Evolutionary conservation across 1,140 invertebrate genomes (phyloP).

Genomic region (Euglossa dilemma): DNA sequence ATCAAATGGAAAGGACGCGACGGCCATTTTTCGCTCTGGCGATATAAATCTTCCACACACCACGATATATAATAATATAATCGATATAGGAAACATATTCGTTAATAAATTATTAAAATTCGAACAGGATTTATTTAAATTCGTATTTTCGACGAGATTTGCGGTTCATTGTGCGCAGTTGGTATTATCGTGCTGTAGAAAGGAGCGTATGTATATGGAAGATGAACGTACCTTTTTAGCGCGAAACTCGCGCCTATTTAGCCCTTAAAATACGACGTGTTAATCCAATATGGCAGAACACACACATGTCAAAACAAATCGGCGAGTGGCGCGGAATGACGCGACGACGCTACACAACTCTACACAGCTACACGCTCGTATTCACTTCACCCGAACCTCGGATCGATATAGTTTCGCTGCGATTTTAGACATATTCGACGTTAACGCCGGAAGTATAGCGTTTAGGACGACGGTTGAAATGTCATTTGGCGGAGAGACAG

Average conservation of each 20-base stretch:
- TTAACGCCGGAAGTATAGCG: not conserved
- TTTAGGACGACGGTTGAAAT: not conserved
- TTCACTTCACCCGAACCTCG: conserved; percentile 33
- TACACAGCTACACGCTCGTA: conserved; percentile 35
- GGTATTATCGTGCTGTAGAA: too few relatives aligned
- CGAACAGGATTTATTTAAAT: not conserved
- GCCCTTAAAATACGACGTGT: conserved; percentile 52
- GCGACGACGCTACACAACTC: conserved; percentile 53
- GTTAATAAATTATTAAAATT: not conserved
- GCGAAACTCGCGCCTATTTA: conserved; percentile 38
- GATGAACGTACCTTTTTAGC: conserved; percentile 49
- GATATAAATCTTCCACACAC: not conserved
- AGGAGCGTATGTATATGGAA: not conserved
- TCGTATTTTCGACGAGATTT: not conserved
- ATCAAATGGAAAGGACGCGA: conserved; percentile 36
- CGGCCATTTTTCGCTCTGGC: conserved; percentile 44
- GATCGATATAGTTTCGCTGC: conserved; percentile 19
- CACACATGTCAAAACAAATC: conserved; percentile 81
- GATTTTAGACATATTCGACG: not conserved
- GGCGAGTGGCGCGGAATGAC: conserved; percentile 63
- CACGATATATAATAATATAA: too few relatives aligned
- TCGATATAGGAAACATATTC: not conserved
- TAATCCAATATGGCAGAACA: conserved; percentile 76
- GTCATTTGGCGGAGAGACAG: too few relatives aligned
- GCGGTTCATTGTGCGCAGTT: not conserved